These are phyloP conservation scores for Caenorhabditis briggsae DNA, from an alignment of 1,140 invertebrate species.

Conservation along the genomic window DNA sequence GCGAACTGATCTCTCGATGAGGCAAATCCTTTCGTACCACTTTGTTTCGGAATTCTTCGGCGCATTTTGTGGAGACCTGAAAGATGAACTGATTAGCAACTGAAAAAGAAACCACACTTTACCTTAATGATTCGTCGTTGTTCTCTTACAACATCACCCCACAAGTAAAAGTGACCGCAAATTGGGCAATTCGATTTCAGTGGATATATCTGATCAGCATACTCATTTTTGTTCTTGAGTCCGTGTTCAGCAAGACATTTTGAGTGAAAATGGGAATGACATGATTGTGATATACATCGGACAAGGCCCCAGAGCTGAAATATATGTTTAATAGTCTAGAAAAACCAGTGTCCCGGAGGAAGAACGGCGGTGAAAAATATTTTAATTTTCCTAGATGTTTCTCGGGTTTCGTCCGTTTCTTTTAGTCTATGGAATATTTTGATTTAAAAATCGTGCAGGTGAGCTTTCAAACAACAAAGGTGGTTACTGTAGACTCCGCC, in stretches of 20 bases:
- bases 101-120: slow-evolving; percentile 8
- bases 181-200: slow-evolving; percentile 58
- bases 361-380: not conserved
- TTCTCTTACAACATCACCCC: slow-evolving; percentile 65
- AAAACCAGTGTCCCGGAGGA: too few relatives aligned
- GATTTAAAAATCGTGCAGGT: too few relatives aligned
- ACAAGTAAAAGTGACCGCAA: slow-evolving; percentile 51
- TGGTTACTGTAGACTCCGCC: too few relatives aligned
- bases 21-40: slow-evolving; percentile 1
- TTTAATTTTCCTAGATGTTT: not conserved
- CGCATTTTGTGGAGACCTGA: slow-evolving; percentile 42
- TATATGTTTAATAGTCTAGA: too few relatives aligned
- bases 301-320: slow-evolving; percentile 56
- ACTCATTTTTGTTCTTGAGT: slow-evolving; percentile 15
- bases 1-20: not conserved
- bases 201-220: slow-evolving; percentile 45
- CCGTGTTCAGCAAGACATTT: slow-evolving; percentile 59
- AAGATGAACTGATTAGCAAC: not conserved
- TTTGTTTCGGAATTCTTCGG: slow-evolving; percentile 6
- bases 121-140: slow-evolving; percentile 56
- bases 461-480: too few relatives aligned
- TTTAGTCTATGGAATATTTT: too few relatives aligned
- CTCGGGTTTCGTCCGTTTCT: too few relatives aligned
- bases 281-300: slow-evolving; percentile 72
- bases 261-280: slow-evolving; percentile 63